Conservation (phyloP, 2,797 vertebrate genomes). For the Adelosebastes latens region DNA sequence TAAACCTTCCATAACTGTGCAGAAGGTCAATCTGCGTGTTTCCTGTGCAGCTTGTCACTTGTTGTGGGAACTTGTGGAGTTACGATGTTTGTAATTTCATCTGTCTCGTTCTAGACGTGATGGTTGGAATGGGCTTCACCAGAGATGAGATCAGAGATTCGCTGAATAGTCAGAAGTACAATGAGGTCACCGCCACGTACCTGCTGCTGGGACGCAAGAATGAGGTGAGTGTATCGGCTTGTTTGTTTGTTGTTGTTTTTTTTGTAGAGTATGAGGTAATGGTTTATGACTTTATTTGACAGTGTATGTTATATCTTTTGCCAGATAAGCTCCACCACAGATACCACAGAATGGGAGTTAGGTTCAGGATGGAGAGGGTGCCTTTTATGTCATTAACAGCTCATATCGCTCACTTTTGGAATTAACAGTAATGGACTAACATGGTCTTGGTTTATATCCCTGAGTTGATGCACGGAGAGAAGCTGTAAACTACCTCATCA, state of each 20-base stretch:
- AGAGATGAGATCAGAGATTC: conserved; percentile 92
- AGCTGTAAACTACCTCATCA: not conserved
- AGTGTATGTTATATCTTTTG: not conserved
- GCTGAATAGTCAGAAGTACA: conserved; percentile 89
- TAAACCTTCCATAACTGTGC: not conserved
- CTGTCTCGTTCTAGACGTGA: conserved; percentile 84
- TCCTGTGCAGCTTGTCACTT: not conserved
- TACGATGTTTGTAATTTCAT: not conserved
- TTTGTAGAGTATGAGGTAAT: not conserved
- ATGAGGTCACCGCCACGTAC: conserved; percentile 94
- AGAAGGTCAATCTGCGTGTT: not conserved
- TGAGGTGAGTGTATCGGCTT: conserved; percentile 80
- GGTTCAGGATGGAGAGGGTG: not conserved
- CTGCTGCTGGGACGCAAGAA: conserved; percentile 92
- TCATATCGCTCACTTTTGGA: not conserved
- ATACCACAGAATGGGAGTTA: no score
- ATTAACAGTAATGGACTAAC: not conserved
- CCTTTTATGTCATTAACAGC: not conserved
- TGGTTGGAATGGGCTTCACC: conserved; percentile 95
- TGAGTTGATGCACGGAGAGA: not conserved
- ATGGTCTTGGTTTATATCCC: not conserved
- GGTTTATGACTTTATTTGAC: not conserved
- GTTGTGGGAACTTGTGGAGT: not conserved
- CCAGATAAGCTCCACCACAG: not conserved
- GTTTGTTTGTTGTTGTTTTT: not conserved